phyloP scores from a whole-genome alignment of 2,797 vertebrate species.

The Coendou prehensilis region DNA sequence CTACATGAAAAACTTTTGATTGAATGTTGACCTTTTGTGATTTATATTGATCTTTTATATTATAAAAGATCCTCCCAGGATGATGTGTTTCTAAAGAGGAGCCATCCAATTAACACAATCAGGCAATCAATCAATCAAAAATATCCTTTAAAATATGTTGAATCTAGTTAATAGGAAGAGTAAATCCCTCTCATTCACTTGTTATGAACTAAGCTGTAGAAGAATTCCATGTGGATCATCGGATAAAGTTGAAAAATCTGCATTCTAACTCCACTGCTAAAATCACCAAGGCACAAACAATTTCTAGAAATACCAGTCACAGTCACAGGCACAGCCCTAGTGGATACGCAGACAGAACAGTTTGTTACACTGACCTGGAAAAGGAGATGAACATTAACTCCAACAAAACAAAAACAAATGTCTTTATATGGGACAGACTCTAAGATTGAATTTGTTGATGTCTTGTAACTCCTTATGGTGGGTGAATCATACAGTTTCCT shows the following conservation, averaged over 20 bases:
- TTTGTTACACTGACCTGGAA: not conserved
- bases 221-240: not conserved
- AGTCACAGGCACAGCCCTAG: not conserved
- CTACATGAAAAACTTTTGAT: not conserved
- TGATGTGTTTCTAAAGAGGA: not conserved
- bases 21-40: not conserved
- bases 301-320: not conserved
- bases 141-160: conserved; percentile 31
- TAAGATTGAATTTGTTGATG: not conserved
- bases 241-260: not conserved
- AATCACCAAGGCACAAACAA: not conserved
- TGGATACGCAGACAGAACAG: not conserved
- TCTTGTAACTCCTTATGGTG: not conserved
- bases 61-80: not conserved
- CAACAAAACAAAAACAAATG: conserved; percentile 2
- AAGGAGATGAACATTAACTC: not conserved
- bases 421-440: not conserved
- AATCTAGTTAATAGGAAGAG: not conserved
- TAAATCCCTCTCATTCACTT: not conserved
- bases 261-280: not conserved
- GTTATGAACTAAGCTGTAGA: conserved; percentile 25
- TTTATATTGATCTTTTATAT: not conserved
- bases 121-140: conserved; percentile 30
- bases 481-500: not conserved
- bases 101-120: not conserved